Conservation (phyloP, 2,113 vertebrate genomes). For the Pelodiscus sinensis region DNA sequence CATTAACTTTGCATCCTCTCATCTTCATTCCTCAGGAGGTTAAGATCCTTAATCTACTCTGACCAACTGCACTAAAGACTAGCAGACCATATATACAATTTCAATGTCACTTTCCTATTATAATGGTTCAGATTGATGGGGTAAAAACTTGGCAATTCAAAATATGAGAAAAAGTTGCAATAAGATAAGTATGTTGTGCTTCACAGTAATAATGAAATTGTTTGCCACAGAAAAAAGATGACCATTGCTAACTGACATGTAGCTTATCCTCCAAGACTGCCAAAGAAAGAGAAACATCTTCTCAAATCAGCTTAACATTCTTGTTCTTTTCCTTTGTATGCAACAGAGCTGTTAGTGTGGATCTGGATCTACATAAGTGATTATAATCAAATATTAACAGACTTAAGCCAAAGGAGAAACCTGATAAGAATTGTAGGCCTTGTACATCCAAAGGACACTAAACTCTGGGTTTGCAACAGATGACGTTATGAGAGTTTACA, state of each 20-base stretch:
- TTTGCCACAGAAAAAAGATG: conserved; percentile 1
- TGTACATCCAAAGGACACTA: not conserved
- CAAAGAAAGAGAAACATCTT: not conserved
- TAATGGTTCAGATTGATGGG: conserved; percentile 20
- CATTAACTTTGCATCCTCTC: not conserved
- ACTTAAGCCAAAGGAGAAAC: conserved; percentile 15
- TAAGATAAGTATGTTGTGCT: not conserved
- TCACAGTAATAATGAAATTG: conserved; percentile 9
- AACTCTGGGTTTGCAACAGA: conserved; percentile 10
- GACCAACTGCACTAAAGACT: conserved; percentile 8
- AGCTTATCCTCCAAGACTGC: not conserved
- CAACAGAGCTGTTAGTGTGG: not conserved
- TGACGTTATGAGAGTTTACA: not conserved
- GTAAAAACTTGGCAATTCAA: not conserved
- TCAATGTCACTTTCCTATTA: conserved; percentile 22
- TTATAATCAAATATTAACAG: not conserved
- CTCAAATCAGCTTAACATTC: not conserved
- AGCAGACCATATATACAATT: conserved; percentile 49
- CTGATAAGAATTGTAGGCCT: not conserved
- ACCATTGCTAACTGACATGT: not conserved
- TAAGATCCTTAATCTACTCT: not conserved
- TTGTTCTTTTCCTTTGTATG: not conserved
- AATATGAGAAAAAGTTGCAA: not conserved
- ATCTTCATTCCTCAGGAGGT: not conserved
- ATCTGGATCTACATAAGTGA: not conserved